Percentiles rank a stretch among this genome's conserved stretches.
phyloP scores from a whole-genome alignment of 2,888 invertebrate species.

The Drosophila nr. perissopoda region DNA sequence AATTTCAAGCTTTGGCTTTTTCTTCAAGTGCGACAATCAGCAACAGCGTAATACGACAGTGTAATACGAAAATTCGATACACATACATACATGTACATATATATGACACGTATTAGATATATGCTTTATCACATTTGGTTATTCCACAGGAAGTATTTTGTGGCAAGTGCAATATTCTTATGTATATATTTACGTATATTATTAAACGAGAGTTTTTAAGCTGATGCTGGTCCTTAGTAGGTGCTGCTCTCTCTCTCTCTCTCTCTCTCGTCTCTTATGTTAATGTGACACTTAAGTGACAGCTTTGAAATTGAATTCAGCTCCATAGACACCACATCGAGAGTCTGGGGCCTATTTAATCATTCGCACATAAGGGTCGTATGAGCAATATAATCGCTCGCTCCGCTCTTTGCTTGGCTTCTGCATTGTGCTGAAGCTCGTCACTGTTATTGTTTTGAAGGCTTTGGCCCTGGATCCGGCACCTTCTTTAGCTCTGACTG shows the following conservation, averaged over 20 bases:
- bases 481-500: not conserved
- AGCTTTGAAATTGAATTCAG: conserved; percentile 57
- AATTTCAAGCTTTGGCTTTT: conserved; percentile 12
- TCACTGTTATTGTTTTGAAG: not conserved
- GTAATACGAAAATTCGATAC: not conserved
- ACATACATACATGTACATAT: not conserved
- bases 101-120: not conserved
- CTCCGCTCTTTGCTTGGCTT: not conserved
- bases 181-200: not conserved
- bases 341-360: conserved; percentile 48
- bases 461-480: not conserved
- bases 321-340: not conserved
- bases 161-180: conserved; percentile 3
- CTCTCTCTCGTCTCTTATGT: conserved; percentile 10
- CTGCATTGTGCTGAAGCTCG: conserved; percentile 25
- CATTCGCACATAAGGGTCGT: conserved; percentile 52
- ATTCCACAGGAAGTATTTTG: not conserved
- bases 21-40: not conserved
- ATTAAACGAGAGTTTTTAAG: conserved; percentile 11
- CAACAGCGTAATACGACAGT: not conserved
- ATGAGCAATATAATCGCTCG: conserved; percentile 41
- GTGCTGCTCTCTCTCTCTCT: not conserved
- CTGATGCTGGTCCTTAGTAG: not conserved
- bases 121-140: not conserved
- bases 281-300: conserved; percentile 58